Evolutionary conservation across 1,140 invertebrate species (phyloP).

Genomic region (Oedothorax gibbosus): DNA sequence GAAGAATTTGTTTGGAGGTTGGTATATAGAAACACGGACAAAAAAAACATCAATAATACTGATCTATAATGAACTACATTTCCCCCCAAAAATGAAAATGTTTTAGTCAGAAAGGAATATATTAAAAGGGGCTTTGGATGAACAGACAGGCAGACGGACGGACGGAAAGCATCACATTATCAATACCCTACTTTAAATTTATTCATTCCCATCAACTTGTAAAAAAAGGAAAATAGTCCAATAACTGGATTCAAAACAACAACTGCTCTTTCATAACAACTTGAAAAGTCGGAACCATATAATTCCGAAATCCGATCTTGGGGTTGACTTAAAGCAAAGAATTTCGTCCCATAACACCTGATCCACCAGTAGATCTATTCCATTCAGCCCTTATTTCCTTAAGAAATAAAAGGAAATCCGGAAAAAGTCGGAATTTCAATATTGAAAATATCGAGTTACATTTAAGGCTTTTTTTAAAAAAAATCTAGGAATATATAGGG

Average conservation of each 20-base stretch:
- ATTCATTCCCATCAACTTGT: no score
- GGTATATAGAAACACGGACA: no score
- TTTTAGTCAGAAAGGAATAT: no score
- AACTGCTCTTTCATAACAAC: neutral
- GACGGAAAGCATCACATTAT: neutral
- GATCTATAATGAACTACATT: no score
- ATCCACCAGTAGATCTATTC: neutral
- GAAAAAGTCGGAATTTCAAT: neutral
- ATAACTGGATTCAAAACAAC: neutral
- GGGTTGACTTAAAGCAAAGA: slow-evolving; percentile 35
- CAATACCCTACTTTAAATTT: neutral
- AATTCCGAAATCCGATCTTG: slow-evolving; percentile 15
- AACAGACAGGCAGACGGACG: no score
- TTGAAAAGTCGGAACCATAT: neutral
- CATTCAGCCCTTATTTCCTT: neutral
- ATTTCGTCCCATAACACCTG: slow-evolving; percentile 7
- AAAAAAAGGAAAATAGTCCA: neutral
- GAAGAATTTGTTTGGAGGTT: no score
- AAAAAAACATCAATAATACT: no score
- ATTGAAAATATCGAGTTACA: neutral
- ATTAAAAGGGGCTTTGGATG: no score
- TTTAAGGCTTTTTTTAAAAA: neutral
- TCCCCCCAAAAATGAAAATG: no score
- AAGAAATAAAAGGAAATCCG: neutral
- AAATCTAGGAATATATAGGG: neutral